Conservation (phyloP, 2,113 vertebrate species). For the Plectropomus leopardus region DNA sequence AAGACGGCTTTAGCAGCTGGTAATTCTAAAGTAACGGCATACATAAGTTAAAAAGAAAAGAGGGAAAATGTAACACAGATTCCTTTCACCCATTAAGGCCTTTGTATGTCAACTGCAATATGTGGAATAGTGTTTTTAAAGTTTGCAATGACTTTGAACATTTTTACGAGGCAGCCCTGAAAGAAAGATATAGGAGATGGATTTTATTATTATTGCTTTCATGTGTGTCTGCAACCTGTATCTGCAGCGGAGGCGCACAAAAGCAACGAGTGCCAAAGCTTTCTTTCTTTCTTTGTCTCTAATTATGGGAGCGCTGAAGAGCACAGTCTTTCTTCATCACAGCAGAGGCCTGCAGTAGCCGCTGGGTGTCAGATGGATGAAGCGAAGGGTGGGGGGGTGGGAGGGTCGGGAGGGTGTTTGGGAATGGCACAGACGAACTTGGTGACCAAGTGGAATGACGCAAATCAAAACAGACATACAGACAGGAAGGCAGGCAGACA, state of each 20-base stretch:
- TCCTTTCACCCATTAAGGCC: slow-evolving; percentile 32
- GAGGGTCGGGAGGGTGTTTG: slow-evolving; percentile 41
- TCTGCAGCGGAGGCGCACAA: slow-evolving; percentile 39
- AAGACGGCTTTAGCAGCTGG: slow-evolving; percentile 26
- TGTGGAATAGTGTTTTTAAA: slow-evolving; percentile 58
- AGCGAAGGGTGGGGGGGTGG: slow-evolving; percentile 14
- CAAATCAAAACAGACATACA: slow-evolving; percentile 74
- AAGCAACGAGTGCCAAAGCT: slow-evolving; percentile 39
- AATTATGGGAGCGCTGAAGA: slow-evolving; percentile 63
- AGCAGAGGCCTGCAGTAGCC: slow-evolving; percentile 60
- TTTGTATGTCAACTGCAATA: slow-evolving; percentile 62
- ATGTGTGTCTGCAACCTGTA: slow-evolving; percentile 53
- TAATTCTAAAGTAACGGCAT: slow-evolving; percentile 45
- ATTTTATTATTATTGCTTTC: slow-evolving; percentile 68
- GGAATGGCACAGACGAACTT: slow-evolving; percentile 69
- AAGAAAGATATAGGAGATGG: slow-evolving; percentile 47
- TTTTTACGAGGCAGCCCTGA: slow-evolving; percentile 52
- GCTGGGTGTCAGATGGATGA: slow-evolving; percentile 68
- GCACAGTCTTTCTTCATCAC: slow-evolving; percentile 60
- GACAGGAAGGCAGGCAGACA: slow-evolving; percentile 52
- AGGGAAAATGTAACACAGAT: slow-evolving; percentile 56
- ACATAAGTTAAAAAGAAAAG: slow-evolving; percentile 52
- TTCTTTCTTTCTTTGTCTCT: slow-evolving; percentile 61
- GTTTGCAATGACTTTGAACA: slow-evolving; percentile 62
- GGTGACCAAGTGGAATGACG: slow-evolving; percentile 75